Percentiles rank a stretch among this genome's conserved stretches.
phyloP scores from a whole-genome alignment of 1,140 invertebrate species.

The Ceratina calcarata region DNA sequence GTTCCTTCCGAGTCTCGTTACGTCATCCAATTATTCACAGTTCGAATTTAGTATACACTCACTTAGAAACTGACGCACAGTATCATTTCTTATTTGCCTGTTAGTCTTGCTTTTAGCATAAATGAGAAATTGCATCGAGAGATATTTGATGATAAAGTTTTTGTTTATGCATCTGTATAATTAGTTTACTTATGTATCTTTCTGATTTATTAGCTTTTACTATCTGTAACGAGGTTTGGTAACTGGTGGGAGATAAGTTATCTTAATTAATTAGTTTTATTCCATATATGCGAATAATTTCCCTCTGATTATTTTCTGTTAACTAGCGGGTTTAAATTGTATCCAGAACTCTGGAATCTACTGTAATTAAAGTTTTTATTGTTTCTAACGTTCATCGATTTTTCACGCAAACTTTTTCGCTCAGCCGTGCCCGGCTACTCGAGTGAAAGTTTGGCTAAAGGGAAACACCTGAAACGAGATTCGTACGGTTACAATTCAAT shows the following conservation, averaged over 20 bases:
- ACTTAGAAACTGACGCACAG: not conserved
- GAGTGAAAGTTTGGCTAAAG: constrained; percentile 1
- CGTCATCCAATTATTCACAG: constrained; percentile 35
- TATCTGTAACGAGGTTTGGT: not conserved
- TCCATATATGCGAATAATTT: not conserved
- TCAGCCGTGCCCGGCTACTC: not conserved
- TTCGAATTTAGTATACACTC: not conserved
- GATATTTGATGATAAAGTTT: not conserved
- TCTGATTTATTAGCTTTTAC: not conserved
- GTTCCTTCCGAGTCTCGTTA: constrained; percentile 49
- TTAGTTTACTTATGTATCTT: not conserved
- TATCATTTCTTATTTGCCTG: too few species aligned
- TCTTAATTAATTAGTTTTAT: not conserved
- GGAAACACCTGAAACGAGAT: not conserved
- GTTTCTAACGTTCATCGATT: constrained; percentile 1
- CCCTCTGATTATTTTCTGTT: not conserved
- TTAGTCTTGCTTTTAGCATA: too few species aligned
- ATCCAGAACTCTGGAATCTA: not conserved
- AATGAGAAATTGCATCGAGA: not conserved
- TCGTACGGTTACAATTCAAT: not conserved
- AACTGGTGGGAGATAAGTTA: not conserved
- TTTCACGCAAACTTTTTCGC: not conserved
- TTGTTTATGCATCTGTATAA: not conserved
- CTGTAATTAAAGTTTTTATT: constrained; percentile 19
- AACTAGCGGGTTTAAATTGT: not conserved